Conservation (phyloP, 2,797 vertebrate genomes). For the Anas georgica region DNA sequence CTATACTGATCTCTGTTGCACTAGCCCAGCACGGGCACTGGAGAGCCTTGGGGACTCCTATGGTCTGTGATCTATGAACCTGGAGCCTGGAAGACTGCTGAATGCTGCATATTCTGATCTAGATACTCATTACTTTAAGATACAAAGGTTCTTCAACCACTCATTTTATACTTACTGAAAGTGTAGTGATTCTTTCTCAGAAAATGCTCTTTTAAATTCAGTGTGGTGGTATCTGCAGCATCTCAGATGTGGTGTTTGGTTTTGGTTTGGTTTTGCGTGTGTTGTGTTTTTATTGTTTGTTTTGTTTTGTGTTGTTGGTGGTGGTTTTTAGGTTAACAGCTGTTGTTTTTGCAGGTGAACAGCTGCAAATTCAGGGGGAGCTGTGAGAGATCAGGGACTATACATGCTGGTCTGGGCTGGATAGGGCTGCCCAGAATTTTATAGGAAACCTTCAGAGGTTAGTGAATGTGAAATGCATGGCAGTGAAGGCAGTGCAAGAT, state of each 20-base stretch:
- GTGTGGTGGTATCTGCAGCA: neutral
- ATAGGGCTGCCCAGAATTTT: neutral
- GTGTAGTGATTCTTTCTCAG: neutral
- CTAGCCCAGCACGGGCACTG: neutral
- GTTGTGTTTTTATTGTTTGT: too few species aligned
- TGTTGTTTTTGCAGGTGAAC: neutral
- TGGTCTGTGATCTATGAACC: accelerated
- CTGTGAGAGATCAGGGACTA: neutral
- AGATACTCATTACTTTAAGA: neutral
- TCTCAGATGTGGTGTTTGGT: too few species aligned
- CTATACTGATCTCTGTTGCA: neutral
- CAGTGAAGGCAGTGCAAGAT: neutral
- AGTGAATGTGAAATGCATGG: neutral
- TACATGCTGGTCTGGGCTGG: neutral
- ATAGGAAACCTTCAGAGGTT: neutral
- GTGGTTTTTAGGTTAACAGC: neutral
- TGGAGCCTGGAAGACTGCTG: neutral
- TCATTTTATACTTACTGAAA: neutral
- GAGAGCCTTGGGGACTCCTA: neutral
- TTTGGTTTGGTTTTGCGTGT: too few species aligned
- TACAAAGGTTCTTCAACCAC: neutral
- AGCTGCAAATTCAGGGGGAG: neutral
- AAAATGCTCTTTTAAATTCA: neutral
- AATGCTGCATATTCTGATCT: neutral
- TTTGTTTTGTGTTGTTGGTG: too few species aligned